Percentiles rank a stretch among this genome's conserved stretches.
These are phyloP conservation scores for Cichladusa arquata DNA, from an alignment of 2,113 vertebrate genomes.

Conservation along the genomic window DNA sequence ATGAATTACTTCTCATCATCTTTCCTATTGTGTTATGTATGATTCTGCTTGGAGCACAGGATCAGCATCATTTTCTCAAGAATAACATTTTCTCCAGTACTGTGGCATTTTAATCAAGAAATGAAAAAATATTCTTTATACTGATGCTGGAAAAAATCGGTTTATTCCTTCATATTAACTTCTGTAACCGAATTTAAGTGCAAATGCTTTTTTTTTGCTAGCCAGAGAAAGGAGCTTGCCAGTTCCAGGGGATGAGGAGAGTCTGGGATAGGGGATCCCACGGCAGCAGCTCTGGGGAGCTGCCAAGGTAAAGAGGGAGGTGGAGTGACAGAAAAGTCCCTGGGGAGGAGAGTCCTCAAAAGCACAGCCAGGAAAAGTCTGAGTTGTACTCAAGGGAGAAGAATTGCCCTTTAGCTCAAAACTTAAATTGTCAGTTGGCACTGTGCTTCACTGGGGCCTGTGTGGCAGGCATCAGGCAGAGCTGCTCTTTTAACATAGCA, in stretches of 20 bases:
- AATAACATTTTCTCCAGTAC: background rate
- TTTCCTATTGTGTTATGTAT: background rate
- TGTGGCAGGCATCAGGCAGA: background rate
- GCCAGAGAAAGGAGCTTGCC: background rate
- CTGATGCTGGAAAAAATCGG: background rate
- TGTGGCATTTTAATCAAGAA: background rate
- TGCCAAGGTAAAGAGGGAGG: background rate
- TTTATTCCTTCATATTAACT: background rate
- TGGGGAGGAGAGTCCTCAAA: background rate
- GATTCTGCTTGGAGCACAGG: background rate
- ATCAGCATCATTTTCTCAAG: background rate
- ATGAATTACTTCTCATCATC: background rate
- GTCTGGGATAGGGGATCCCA: background rate
- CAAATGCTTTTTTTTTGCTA: background rate
- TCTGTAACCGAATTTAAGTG: background rate
- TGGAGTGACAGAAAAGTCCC: background rate
- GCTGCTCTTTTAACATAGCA: background rate
- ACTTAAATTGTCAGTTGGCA: background rate
- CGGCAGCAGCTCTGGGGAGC: background rate
- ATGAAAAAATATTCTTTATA: background rate
- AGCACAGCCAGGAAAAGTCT: accelerated
- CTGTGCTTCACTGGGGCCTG: background rate
- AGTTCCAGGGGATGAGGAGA: background rate
- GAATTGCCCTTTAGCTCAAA: background rate
- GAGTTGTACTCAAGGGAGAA: background rate